Conservation (phyloP, 2,113 vertebrate species). For the Ceuthmochares aereus region DNA sequence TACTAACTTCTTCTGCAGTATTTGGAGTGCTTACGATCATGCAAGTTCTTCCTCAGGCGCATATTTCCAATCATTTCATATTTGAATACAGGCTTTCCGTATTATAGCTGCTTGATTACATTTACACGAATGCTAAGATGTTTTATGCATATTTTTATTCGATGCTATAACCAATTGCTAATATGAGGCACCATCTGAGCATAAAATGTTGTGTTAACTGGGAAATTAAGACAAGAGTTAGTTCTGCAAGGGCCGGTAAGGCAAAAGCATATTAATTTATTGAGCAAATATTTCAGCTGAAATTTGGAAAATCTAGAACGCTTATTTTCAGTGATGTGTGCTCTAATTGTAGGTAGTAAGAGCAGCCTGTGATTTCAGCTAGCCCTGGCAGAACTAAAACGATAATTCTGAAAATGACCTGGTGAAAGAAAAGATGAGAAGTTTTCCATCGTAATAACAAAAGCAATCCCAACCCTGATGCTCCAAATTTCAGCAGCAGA, state of each 20-base stretch:
- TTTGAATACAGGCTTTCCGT: background rate
- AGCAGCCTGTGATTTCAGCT: background rate
- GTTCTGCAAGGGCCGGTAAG: background rate
- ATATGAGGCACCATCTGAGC: background rate
- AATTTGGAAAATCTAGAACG: background rate
- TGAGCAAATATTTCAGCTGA: background rate
- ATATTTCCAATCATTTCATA: background rate
- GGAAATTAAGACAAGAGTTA: background rate
- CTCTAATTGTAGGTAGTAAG: background rate
- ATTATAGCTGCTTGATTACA: background rate
- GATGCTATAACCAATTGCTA: background rate
- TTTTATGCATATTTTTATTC: constrained; percentile 11
- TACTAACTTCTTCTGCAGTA: background rate
- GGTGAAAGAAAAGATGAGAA: background rate
- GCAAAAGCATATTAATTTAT: background rate
- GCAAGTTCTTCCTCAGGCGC: background rate
- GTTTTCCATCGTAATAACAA: background rate
- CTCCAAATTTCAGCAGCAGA: background rate
- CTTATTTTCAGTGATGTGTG: background rate
- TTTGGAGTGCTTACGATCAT: background rate
- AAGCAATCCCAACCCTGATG: background rate
- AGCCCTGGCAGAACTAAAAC: background rate
- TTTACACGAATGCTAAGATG: background rate
- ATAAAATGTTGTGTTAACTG: background rate
- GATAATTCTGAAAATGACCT: background rate